phyloP scores from a whole-genome alignment of 2,888 invertebrate genomes.

The Vanessa cardui region DNA sequence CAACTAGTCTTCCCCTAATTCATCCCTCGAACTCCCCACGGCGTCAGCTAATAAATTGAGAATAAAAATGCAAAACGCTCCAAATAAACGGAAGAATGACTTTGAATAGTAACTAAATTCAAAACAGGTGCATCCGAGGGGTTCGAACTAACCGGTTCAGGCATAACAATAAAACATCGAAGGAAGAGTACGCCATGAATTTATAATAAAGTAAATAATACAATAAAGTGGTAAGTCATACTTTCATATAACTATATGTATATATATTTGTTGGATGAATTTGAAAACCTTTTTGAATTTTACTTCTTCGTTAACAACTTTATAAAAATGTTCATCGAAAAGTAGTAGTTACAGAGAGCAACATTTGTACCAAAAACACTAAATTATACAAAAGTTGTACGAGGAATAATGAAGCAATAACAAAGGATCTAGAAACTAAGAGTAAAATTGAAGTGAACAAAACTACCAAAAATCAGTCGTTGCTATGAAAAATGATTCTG shows the following conservation, averaged over 20 bases:
- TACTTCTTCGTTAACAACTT: no score
- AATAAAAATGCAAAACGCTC: constrained; percentile 70
- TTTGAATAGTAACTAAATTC: constrained; percentile 67
- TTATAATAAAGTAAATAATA: constrained; percentile 36
- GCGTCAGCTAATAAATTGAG: constrained; percentile 58
- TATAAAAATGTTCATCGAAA: no score
- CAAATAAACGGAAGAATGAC: constrained; percentile 67
- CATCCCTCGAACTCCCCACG: constrained; percentile 39
- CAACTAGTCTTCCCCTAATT: constrained; percentile 50
- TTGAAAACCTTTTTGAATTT: no score
- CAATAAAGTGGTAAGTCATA: constrained; percentile 1
- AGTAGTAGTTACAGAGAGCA: no score
- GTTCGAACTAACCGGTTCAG: constrained; percentile 56
- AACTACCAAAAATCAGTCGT: neutral
- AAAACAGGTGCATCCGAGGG: constrained; percentile 69
- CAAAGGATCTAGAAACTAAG: no score
- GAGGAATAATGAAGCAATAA: no score
- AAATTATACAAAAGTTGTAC: no score
- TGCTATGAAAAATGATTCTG: neutral
- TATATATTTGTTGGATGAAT: neutral
- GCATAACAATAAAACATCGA: constrained; percentile 40
- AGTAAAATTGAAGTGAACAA: no score
- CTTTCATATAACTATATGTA: neutral
- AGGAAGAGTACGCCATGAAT: constrained; percentile 41
- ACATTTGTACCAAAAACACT: no score